phyloP scores from a whole-genome alignment of 2,797 vertebrate species.

The Lutjanus campechanus region DNA sequence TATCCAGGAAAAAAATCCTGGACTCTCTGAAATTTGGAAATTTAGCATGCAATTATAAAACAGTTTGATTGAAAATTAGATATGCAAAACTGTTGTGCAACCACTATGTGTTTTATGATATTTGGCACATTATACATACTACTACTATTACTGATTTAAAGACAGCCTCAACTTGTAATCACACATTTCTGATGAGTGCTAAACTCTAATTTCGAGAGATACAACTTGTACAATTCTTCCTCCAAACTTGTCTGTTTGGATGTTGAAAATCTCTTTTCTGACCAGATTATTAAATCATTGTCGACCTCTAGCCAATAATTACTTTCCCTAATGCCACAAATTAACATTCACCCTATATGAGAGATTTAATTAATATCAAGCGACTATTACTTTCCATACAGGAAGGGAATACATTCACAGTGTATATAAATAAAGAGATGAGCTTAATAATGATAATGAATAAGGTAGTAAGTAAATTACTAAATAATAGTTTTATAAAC shows the following conservation, averaged over 20 bases:
- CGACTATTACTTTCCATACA: background rate
- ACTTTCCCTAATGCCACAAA: conserved; percentile 38
- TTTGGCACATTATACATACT: conserved; percentile 64
- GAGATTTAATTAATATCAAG: conserved; percentile 44
- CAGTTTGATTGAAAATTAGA: conserved; percentile 45
- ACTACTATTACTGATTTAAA: conserved; percentile 2
- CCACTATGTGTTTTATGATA: conserved; percentile 47
- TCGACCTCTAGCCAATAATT: conserved; percentile 42
- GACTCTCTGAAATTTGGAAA: conserved; percentile 7
- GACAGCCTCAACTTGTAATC: conserved; percentile 2
- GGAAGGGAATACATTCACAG: conserved; percentile 21
- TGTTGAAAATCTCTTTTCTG: conserved; percentile 21
- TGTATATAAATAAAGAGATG: conserved; percentile 18
- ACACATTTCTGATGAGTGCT: conserved; percentile 11
- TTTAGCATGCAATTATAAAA: conserved; percentile 33
- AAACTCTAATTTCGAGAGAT: conserved; percentile 14
- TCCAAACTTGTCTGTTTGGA: background rate
- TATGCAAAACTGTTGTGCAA: conserved; percentile 18
- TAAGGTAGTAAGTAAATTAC: conserved; percentile 22
- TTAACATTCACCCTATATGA: conserved; percentile 34
- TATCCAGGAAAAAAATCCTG: conserved; percentile 34
- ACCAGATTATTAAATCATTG: conserved; percentile 46
- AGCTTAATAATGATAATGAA: conserved; percentile 21
- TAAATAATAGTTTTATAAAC: conserved; percentile 30
- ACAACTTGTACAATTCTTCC: conserved; percentile 6